A percentile compares a stretch with the other conserved stretches of the same genome.
These are phyloP conservation scores for Rhea pennata DNA, from an alignment of 2,113 vertebrate species.

Conservation along the genomic window DNA sequence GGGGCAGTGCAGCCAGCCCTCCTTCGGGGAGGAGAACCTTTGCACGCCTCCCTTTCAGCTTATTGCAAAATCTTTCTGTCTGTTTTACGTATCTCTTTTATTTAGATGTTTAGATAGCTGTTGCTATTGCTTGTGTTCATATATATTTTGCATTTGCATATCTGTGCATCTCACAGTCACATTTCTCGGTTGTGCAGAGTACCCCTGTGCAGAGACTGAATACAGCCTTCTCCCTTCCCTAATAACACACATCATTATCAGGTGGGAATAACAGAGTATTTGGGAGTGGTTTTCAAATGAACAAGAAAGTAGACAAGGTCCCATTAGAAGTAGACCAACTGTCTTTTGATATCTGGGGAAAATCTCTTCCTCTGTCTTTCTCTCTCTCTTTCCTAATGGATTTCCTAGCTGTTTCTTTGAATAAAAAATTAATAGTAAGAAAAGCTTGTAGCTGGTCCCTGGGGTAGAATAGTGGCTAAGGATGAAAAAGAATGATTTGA, in stretches of 20 bases:
- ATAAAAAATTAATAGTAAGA: conserved; percentile 49
- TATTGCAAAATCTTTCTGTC: neutral
- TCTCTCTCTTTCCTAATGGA: neutral
- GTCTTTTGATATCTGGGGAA: neutral
- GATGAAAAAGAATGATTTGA: conserved; percentile 47
- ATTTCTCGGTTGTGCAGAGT: neutral
- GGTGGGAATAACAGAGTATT: neutral
- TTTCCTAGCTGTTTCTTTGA: conserved; percentile 46
- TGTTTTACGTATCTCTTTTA: neutral
- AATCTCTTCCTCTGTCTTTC: neutral
- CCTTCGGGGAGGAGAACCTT: neutral
- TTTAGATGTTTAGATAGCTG: neutral
- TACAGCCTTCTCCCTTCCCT: neutral
- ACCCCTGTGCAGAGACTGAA: neutral
- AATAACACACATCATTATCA: neutral
- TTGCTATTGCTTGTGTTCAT: neutral
- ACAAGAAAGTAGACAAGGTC: neutral
- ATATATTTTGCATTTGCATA: neutral
- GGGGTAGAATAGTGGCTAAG: conserved; percentile 42
- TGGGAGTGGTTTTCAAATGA: neutral
- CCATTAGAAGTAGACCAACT: neutral
- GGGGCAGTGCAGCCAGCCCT: neutral
- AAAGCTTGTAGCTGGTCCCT: conserved; percentile 23
- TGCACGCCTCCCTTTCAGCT: neutral
- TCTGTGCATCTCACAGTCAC: neutral